phyloP scores from a whole-genome alignment of 2,797 vertebrate species.

The Acipenser ruthenus region DNA sequence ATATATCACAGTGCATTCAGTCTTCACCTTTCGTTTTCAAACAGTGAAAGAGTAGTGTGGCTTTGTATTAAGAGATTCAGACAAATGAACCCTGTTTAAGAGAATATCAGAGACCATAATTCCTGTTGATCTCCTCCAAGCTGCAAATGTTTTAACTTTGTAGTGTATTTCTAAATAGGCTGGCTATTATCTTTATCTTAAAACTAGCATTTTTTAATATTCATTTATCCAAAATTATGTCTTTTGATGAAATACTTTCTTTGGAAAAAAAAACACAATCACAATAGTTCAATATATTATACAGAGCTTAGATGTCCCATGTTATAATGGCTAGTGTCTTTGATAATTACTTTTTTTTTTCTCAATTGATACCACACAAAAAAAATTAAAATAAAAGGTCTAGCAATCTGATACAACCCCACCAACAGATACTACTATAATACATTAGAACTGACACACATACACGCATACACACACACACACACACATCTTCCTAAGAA shows the following conservation, averaged over 20 bases:
- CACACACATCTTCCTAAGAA: constrained; percentile 53
- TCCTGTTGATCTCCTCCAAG: constrained; percentile 27
- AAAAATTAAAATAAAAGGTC: constrained; percentile 23
- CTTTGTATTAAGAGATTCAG: too few species aligned
- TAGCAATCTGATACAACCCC: constrained; percentile 42
- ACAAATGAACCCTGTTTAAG: not conserved
- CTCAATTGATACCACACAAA: constrained; percentile 38
- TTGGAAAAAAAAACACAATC: constrained; percentile 54
- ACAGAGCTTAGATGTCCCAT: constrained; percentile 38
- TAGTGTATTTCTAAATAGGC: constrained; percentile 27
- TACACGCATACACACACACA: too few species aligned
- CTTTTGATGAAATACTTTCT: constrained; percentile 46
- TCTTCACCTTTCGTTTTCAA: constrained; percentile 22
- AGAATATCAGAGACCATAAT: constrained; percentile 41
- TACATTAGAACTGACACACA: constrained; percentile 26
- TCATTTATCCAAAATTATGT: constrained; percentile 40
- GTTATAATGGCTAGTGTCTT: constrained; percentile 34
- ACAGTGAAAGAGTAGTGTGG: too few species aligned
- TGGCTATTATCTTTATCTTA: constrained; percentile 27
- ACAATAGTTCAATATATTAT: constrained; percentile 17
- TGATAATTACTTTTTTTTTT: constrained; percentile 20
- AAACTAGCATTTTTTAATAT: constrained; percentile 32
- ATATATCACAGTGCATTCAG: constrained; percentile 54
- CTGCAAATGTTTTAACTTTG: constrained; percentile 25
- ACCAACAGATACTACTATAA: constrained; percentile 30